Evolutionary conservation across 2,797 vertebrate species (phyloP).

Genomic region (Clarias laeviceps): DNA sequence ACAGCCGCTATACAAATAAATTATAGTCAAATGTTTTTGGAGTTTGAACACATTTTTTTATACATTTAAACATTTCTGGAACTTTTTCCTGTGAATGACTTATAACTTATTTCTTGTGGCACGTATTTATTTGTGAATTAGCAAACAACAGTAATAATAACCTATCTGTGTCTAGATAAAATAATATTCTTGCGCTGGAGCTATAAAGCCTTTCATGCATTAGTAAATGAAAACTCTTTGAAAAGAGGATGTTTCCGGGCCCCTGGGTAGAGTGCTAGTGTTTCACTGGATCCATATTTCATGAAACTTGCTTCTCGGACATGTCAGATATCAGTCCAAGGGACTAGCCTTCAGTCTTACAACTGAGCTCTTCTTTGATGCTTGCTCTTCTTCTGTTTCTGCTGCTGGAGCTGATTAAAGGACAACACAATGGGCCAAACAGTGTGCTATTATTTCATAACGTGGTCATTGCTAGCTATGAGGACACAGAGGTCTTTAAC

Average conservation of each 20-base stretch:
- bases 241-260: conserved; percentile 35
- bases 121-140: not conserved
- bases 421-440: conserved; percentile 16
- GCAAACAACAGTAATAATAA: not conserved
- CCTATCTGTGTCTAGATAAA: not conserved
- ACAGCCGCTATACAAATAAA: not conserved
- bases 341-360: conserved; percentile 35
- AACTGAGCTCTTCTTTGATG: conserved; percentile 41
- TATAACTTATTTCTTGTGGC: not conserved
- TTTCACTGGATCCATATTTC: conserved; percentile 54
- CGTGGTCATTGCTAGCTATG: not conserved
- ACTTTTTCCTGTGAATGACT: not conserved
- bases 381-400: conserved; percentile 26
- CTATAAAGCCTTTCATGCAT: not conserved
- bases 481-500: not conserved
- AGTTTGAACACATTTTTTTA: not conserved
- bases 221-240: conserved; percentile 24
- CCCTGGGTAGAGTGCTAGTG: conserved; percentile 36
- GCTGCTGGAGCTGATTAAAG: conserved; percentile 41
- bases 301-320: conserved; percentile 38
- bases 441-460: conserved; percentile 25
- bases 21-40: too few relatives aligned
- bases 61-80: not conserved
- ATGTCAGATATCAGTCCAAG: conserved; percentile 46
- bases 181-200: not conserved